Conservation (phyloP, 1,140 invertebrate species). For the Ips nitidus region DNA sequence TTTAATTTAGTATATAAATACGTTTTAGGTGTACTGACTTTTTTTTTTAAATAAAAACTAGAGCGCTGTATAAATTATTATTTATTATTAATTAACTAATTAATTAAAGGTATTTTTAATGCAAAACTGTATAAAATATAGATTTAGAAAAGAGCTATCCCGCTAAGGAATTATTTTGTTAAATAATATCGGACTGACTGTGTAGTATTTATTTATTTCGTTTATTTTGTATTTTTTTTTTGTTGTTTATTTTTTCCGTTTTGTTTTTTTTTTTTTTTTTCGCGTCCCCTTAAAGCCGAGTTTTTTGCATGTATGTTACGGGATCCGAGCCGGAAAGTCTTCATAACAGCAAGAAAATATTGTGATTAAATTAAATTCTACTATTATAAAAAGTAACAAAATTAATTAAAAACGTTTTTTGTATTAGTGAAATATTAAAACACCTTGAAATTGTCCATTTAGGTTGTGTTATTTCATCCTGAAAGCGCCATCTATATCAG, state of each 20-base stretch:
- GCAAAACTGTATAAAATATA: neutral
- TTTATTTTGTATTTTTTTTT: conserved; percentile 20
- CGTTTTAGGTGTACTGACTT: neutral
- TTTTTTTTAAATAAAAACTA: conserved; percentile 7
- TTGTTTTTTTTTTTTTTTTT: conserved; percentile 26
- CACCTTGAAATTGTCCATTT: conserved; percentile 41
- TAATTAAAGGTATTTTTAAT: conserved; percentile 1
- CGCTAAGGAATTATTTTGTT: conserved; percentile 34
- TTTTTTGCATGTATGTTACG: conserved; percentile 42
- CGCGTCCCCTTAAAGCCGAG: conserved; percentile 11
- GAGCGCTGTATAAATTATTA: no score
- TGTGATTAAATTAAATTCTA: conserved; percentile 50
- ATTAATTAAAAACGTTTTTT: conserved; percentile 48
- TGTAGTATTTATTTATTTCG: conserved; percentile 33
- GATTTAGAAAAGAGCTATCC: conserved; percentile 2
- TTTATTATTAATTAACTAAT: neutral
- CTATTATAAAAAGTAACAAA: conserved; percentile 47
- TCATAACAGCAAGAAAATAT: conserved; percentile 48
- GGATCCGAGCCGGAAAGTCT: conserved; percentile 46
- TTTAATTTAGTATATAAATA: conserved; percentile 7
- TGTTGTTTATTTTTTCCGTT: conserved; percentile 20
- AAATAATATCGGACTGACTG: conserved; percentile 10
- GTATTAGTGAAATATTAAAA: conserved; percentile 51
- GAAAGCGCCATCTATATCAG: no score
- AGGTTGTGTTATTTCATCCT: neutral